phyloP scores from a whole-genome alignment of 2,888 invertebrate genomes.

The Aspidiotus destructor region DNA sequence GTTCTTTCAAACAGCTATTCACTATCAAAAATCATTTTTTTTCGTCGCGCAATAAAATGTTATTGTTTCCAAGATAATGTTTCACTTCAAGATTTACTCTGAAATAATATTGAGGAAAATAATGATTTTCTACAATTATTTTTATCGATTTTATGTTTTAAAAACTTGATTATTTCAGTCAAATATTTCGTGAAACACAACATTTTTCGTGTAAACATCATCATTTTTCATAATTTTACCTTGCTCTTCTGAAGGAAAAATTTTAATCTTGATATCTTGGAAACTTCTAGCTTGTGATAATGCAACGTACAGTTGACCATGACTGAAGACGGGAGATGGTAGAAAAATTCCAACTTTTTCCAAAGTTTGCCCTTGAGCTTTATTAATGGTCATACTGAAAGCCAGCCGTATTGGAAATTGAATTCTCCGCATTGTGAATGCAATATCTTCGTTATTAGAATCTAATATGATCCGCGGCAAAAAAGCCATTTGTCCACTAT shows the following conservation, averaged over 20 bases:
- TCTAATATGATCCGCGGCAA: neutral
- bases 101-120: no score
- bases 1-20: no score
- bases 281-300: constrained; percentile 25
- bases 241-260: neutral
- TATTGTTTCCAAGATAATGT: no score
- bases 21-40: no score
- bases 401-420: constrained; percentile 8
- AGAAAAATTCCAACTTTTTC: constrained; percentile 33
- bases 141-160: no score
- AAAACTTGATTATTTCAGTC: neutral
- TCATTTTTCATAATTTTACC: neutral
- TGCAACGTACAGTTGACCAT: constrained; percentile 36
- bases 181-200: constrained; percentile 12
- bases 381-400: neutral
- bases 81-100: no score
- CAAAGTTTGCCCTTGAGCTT: constrained; percentile 20
- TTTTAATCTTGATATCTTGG: constrained; percentile 3
- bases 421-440: neutral
- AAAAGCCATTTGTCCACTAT: neutral
- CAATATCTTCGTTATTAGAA: neutral
- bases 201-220: neutral
- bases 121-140: no score
- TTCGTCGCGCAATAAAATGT: no score
- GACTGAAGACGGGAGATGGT: constrained; percentile 35